These are phyloP conservation scores for Acomys russatus DNA, from an alignment of 2,797 vertebrate species.

Conservation along the genomic window DNA sequence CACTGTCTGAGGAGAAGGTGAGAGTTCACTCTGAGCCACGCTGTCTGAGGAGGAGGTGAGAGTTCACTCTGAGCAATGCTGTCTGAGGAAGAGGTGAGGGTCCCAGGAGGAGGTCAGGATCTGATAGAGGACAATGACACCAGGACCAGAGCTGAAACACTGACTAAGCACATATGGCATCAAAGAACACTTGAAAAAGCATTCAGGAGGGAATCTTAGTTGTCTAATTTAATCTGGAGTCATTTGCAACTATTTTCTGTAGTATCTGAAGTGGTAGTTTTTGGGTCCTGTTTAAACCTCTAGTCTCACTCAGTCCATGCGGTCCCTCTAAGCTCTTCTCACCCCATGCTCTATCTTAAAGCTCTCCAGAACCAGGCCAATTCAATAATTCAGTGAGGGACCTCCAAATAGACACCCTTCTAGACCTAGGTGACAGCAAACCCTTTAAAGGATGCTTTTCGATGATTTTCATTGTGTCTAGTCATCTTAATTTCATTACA, in stretches of 20 bases:
- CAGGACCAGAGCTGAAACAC: background rate
- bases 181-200: background rate
- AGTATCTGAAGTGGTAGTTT: background rate
- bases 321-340: background rate
- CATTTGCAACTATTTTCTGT: conserved; percentile 43
- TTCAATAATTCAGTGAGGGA: background rate
- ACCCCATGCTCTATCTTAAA: no score
- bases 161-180: background rate
- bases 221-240: background rate
- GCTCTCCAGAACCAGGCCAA: background rate
- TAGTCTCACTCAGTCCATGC: background rate
- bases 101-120: background rate
- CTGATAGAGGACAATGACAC: background rate
- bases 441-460: background rate
- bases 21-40: background rate
- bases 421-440: background rate
- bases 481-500: background rate
- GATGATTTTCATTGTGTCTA: background rate
- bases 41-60: background rate
- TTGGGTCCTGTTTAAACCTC: background rate
- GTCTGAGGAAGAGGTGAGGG: background rate
- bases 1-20: background rate
- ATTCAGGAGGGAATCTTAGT: background rate
- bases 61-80: background rate
- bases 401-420: background rate